Percentiles rank a stretch among this genome's conserved stretches.
phyloP scores from a whole-genome alignment of 2,113 vertebrate species.

The Oryzias javanicus region DNA sequence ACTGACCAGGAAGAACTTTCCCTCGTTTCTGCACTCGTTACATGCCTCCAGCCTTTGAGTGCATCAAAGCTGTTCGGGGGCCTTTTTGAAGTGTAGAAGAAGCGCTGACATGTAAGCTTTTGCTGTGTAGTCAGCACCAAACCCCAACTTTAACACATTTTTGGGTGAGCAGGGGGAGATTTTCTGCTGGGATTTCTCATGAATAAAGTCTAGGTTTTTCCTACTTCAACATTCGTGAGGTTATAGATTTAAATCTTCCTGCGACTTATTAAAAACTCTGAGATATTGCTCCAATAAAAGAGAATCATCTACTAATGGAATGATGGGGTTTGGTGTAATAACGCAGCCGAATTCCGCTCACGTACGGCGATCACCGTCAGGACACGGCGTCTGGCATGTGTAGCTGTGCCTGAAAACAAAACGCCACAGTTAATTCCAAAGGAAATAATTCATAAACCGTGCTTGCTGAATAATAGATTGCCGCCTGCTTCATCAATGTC shows the following conservation, averaged over 20 bases:
- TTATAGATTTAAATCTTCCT: conserved; percentile 1
- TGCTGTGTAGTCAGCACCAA: conserved; percentile 43
- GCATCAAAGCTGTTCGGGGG: conserved; percentile 48
- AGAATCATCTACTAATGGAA: background rate
- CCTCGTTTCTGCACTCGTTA: conserved; percentile 14
- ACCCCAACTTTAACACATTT: no score
- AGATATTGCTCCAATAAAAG: background rate
- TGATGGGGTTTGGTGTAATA: background rate
- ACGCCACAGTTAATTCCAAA: conserved; percentile 11
- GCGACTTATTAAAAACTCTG: background rate
- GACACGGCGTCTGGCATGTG: background rate
- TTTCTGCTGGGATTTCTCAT: no score
- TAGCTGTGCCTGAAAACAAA: conserved; percentile 10
- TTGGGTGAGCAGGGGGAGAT: no score
- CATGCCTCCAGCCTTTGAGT: conserved; percentile 52
- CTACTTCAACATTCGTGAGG: no score
- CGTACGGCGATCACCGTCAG: background rate
- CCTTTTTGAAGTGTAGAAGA: conserved; percentile 53
- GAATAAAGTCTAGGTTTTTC: no score
- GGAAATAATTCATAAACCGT: conserved; percentile 13
- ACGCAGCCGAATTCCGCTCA: background rate
- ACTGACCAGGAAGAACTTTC: conserved; percentile 37
- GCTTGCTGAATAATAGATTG: conserved; percentile 13
- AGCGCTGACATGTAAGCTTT: conserved; percentile 56
- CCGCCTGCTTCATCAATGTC: conserved; percentile 23